phyloP scores from a whole-genome alignment of 1,140 invertebrate genomes.

The Babylonia areolata region DNA sequence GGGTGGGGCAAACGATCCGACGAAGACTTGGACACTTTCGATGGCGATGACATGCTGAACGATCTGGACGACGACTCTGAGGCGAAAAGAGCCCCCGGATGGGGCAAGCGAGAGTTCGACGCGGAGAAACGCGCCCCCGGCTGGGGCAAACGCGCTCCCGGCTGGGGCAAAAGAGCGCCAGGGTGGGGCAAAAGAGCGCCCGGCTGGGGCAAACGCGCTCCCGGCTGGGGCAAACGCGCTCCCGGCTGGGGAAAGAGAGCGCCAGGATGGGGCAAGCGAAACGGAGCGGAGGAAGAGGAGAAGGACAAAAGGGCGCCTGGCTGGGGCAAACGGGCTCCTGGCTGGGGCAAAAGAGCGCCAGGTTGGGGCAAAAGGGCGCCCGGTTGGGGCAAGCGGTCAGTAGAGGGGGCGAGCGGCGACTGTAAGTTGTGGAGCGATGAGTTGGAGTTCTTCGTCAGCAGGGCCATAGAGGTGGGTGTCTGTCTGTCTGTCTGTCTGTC shows the following conservation, averaged over 20 bases:
- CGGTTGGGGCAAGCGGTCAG: constrained; percentile 6
- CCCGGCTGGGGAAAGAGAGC: constrained; percentile 47
- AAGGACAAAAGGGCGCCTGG: constrained; percentile 27
- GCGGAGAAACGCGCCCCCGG: constrained; percentile 32
- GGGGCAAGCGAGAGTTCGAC: too few relatives aligned
- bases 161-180: constrained; percentile 37
- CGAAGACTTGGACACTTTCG: background rate
- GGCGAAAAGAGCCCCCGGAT: too few relatives aligned
- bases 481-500: too few relatives aligned
- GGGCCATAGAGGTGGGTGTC: constrained; percentile 31
- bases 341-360: constrained; percentile 30
- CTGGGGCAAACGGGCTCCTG: constrained; percentile 34
- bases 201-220: constrained; percentile 44
- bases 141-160: constrained; percentile 39
- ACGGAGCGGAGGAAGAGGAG: background rate
- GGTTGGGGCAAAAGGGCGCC: constrained; percentile 29
- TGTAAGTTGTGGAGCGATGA: constrained; percentile 14
- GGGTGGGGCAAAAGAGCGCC: constrained; percentile 46
- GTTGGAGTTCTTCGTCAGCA: constrained; percentile 22
- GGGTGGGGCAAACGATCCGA: constrained; percentile 35
- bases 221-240: constrained; percentile 45
- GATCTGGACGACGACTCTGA: background rate
- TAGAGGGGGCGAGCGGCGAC: background rate
- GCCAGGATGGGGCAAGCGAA: too few relatives aligned
- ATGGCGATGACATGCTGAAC: background rate